Percentiles rank a stretch among this genome's conserved stretches.
Conservation (phyloP, 53 echinoderm and acorn worm genomes). For the Crossaster papposus region DNA sequence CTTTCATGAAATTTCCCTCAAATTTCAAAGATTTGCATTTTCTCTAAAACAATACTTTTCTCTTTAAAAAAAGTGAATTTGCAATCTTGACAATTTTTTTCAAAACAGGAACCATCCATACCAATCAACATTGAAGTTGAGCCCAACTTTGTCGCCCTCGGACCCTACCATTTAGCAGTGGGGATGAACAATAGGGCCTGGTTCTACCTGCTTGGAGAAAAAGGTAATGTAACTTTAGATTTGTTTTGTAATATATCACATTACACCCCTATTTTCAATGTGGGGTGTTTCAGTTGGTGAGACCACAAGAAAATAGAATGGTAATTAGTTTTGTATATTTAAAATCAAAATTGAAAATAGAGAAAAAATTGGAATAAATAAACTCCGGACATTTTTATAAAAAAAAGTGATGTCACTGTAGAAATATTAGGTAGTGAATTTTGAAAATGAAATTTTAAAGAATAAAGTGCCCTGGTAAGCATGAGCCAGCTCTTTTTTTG, state of each 20-base stretch:
- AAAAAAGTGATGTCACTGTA: no score
- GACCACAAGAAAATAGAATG: neutral
- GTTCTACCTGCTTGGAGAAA: conserved; percentile 95
- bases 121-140: conserved; percentile 94
- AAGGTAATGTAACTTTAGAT: conserved; percentile 76
- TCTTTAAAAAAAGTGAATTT: neutral
- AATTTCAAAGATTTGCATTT: no score
- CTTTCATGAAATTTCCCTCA: no score
- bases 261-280: neutral
- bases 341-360: neutral
- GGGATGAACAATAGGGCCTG: conserved; percentile 99
- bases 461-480: no score
- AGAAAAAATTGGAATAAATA: neutral
- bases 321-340: neutral
- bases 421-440: no score
- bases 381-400: neutral
- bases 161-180: conserved; percentile 96
- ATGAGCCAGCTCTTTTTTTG: no score
- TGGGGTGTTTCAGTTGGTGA: neutral
- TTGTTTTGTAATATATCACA: neutral
- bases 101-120: conserved; percentile 84
- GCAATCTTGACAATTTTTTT: conserved; percentile 26
- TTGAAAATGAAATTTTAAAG: no score
- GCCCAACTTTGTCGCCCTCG: conserved; percentile 89
- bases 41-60: neutral